Base-by-base conservation (phyloP, 1,140 invertebrate genomes). In the Drosophila fuyamai region DNA sequence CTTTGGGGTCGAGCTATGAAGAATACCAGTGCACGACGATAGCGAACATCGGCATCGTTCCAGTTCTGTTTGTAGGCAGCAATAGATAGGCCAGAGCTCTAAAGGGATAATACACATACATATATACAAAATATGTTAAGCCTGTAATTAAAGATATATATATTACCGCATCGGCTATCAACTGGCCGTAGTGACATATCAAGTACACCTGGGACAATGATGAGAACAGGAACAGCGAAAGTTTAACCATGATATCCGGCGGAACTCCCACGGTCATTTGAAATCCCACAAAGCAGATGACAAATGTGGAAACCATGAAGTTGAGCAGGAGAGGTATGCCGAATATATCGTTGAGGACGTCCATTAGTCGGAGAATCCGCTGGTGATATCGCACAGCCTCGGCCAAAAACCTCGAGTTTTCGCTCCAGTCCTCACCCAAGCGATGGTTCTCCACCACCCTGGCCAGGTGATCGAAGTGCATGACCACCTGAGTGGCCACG, bases 221-320 rank as follows among this genome's bases (percentile, higher is more conserved):
- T 0, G 80, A 84, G 2, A 88, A 66, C 0, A 91, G 54, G 29
- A 79, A 91, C 18, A 91, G n/a, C 0, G 32, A 47, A 18, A 88
- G 65, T 6, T 91, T 91, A 16, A 91, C 36, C 66, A 89, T 44
- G 7, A 76, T 16, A 9, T 81, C 83, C 2, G 79, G 73, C 12
- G 63, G 38, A 9, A 83, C 77, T 0, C 86, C 86, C 14, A 91
- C 74, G 0, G 80, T 86, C 79, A 90, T 84, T 46, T 91, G 88
- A 18, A 91, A 91, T 5, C 88, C 89, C 29, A 91, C 88, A 59
- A 91, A 91, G 18, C 88, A 91, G 10, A 91, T 88, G 32, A 91
- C 83, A 67, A 91, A 91, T 0, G 86, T 84, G 0, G 88, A 91
- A 14, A 91, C 79, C 48, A 84, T 55, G 29, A 91, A 91, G 56